Evolutionary conservation across 2,888 invertebrate species (phyloP).

Genomic region (Saturnia japonica): DNA sequence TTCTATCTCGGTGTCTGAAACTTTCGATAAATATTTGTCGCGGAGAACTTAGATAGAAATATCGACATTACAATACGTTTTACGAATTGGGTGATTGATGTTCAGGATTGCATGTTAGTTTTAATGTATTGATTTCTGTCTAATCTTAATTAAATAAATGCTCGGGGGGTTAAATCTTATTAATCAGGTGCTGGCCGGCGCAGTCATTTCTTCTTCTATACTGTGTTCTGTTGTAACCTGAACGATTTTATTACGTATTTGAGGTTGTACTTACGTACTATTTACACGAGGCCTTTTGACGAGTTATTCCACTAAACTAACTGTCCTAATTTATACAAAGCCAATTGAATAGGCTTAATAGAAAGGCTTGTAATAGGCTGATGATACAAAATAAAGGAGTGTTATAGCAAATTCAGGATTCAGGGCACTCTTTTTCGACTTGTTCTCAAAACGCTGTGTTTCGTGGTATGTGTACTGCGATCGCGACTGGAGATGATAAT

Average conservation of each 20-base stretch:
- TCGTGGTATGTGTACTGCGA: neutral
- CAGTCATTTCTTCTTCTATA: neutral
- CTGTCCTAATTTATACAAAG: too few relatives aligned
- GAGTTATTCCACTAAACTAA: too few relatives aligned
- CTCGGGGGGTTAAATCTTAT: neutral
- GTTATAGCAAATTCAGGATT: neutral
- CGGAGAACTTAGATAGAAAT: neutral
- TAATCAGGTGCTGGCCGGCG: neutral
- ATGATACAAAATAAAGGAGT: neutral
- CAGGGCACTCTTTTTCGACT: neutral
- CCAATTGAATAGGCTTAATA: too few relatives aligned
- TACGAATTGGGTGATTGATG: neutral
- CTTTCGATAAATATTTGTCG: neutral
- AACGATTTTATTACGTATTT: neutral
- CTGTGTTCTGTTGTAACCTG: neutral
- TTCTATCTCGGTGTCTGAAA: neutral
- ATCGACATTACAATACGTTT: neutral
- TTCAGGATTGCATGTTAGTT: neutral
- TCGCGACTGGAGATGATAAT: neutral
- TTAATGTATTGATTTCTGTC: neutral
- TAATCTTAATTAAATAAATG: neutral
- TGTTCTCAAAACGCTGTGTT: neutral
- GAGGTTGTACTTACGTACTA: neutral
- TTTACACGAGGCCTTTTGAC: too few relatives aligned
- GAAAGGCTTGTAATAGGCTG: neutral